Evolutionary conservation across 1,140 invertebrate species (phyloP).

Genomic region (Aphis gossypii): DNA sequence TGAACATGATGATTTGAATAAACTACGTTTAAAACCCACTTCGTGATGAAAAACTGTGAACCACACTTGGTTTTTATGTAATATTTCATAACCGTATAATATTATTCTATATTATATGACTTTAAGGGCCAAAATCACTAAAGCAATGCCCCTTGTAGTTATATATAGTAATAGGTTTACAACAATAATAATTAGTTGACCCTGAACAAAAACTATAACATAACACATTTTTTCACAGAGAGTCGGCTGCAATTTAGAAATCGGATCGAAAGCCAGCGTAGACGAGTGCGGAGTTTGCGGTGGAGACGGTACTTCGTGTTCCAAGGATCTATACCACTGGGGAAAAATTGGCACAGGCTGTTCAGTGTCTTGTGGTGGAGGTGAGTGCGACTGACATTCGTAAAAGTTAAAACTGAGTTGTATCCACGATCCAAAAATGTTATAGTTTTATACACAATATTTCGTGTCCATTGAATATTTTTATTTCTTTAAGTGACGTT

Average conservation of each 20-base stretch:
- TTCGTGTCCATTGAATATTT: neutral
- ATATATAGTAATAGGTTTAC: neutral
- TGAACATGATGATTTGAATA: neutral
- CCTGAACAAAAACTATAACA: neutral
- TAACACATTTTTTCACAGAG: conserved; percentile 68
- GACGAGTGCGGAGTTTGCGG: conserved; percentile 91
- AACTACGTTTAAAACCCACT: neutral
- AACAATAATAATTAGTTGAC: neutral
- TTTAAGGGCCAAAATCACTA: neutral
- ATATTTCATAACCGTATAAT: neutral
- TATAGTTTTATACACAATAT: neutral
- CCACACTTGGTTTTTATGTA: neutral
- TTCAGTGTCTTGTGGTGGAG: conserved; percentile 89
- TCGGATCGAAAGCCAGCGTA: conserved; percentile 82
- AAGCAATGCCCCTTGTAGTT: neutral
- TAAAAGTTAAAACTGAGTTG: neutral
- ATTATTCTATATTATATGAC: neutral
- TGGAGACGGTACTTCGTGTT: conserved; percentile 84
- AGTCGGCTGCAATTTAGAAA: conserved; percentile 87
- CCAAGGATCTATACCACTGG: conserved; percentile 83
- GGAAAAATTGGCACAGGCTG: conserved; percentile 81
- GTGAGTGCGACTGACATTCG: conserved; percentile 68
- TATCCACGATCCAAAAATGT: neutral
- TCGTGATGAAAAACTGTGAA: neutral
- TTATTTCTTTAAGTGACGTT: neutral